These are phyloP conservation scores for Dolomedes plantarius DNA, from an alignment of 2,888 invertebrate species.

Conservation along the genomic window DNA sequence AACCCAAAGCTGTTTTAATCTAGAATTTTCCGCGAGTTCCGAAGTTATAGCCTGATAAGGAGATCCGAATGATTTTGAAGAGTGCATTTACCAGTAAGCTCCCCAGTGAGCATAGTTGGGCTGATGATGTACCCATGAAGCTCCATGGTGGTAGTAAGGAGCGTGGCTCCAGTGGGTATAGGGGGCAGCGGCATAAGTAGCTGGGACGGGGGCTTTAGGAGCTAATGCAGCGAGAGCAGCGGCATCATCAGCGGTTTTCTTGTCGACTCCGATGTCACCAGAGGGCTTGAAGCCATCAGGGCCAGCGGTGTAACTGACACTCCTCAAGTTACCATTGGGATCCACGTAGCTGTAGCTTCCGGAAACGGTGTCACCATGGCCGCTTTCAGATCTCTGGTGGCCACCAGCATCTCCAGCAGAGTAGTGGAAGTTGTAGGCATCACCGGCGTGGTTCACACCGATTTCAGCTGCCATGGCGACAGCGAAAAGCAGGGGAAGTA, in stretches of 20 bases:
- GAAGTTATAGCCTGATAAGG: no score
- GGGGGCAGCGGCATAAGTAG: not conserved
- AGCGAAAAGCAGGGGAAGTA: constrained; percentile 37
- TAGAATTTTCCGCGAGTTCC: no score
- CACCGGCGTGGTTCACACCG: constrained; percentile 45
- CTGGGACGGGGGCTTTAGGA: constrained; percentile 52
- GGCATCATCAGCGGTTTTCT: constrained; percentile 68
- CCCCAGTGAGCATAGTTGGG: constrained; percentile 51
- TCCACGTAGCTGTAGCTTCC: constrained; percentile 71
- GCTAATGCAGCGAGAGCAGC: constrained; percentile 67
- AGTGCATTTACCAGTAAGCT: constrained; percentile 39
- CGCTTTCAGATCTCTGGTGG: constrained; percentile 45
- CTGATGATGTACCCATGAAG: constrained; percentile 20
- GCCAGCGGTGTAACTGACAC: constrained; percentile 67
- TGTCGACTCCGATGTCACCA: no score
- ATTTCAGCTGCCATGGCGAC: constrained; percentile 56
- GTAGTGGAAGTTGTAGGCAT: constrained; percentile 62
- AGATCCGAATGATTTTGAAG: no score
- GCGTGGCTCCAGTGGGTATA: no score
- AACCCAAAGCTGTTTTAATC: no score
- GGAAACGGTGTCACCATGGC: constrained; percentile 46
- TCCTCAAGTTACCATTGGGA: constrained; percentile 64
- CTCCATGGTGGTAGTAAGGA: constrained; percentile 38
- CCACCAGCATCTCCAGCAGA: constrained; percentile 55
- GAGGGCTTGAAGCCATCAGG: constrained; percentile 68